Conservation (phyloP, 2,113 vertebrate genomes). For the Orientallactaga bullata region DNA sequence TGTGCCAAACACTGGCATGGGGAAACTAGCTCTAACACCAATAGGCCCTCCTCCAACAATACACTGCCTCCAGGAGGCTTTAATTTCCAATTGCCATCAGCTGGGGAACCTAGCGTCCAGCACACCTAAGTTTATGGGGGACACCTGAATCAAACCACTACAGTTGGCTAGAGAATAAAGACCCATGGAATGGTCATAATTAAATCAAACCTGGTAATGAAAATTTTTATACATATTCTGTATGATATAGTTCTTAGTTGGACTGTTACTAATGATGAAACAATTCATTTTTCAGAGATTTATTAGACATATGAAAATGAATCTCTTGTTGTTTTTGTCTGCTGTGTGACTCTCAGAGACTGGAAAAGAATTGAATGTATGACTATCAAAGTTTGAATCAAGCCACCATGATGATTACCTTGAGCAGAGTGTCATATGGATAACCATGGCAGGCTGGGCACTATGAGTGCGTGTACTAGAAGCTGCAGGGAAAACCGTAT, state of each 20-base stretch:
- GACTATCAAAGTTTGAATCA: neutral
- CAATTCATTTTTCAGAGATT: neutral
- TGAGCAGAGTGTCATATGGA: neutral
- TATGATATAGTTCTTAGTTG: neutral
- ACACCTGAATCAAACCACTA: too few relatives aligned
- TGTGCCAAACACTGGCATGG: too few relatives aligned
- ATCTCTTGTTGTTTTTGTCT: neutral
- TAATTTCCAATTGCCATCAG: too few relatives aligned
- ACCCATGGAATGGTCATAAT: neutral
- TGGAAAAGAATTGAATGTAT: conserved; percentile 18
- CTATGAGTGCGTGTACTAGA: neutral
- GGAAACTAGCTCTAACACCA: too few relatives aligned
- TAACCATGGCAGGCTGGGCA: neutral
- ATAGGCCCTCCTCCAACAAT: too few relatives aligned
- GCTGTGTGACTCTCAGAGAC: neutral
- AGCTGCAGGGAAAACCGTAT: neutral
- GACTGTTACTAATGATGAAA: neutral
- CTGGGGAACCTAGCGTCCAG: too few relatives aligned
- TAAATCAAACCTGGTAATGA: neutral
- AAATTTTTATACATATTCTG: neutral
- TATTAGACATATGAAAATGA: neutral
- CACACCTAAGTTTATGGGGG: too few relatives aligned
- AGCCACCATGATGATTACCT: neutral
- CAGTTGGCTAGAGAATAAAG: neutral
- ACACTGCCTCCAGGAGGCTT: too few relatives aligned